Conservation (phyloP, 2,888 invertebrate species). For the Pilophorus perplexus region DNA sequence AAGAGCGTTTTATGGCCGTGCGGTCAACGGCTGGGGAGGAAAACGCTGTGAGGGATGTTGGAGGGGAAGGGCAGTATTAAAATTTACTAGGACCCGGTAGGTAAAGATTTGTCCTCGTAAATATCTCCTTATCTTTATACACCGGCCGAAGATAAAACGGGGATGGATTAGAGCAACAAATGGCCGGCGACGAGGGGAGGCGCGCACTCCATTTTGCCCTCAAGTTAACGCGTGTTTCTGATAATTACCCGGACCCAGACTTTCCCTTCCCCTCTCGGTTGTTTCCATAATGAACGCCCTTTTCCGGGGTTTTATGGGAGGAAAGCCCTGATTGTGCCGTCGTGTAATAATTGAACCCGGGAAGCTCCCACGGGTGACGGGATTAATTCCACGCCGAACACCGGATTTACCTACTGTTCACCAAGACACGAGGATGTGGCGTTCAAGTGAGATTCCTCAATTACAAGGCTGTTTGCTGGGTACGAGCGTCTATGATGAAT, state of each 20-base stretch:
- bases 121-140: slow-evolving; percentile 8
- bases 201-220: neutral
- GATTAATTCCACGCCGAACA: too few species aligned
- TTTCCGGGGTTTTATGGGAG: neutral
- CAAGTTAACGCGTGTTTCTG: neutral
- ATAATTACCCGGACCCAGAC: neutral
- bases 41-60: neutral
- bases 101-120: slow-evolving; percentile 22
- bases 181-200: neutral
- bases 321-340: too few species aligned
- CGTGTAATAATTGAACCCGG: too few species aligned
- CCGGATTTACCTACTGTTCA: too few species aligned
- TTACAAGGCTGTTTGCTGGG: too few species aligned
- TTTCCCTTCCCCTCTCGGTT: too few species aligned
- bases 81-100: neutral
- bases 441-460: too few species aligned
- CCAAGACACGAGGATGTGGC: too few species aligned
- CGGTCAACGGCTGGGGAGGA: neutral
- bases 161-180: slow-evolving; percentile 17
- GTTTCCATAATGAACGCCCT: neutral
- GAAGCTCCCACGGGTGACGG: too few species aligned
- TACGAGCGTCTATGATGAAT: too few species aligned
- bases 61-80: neutral
- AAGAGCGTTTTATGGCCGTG: neutral
- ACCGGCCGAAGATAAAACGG: slow-evolving; percentile 16